A percentile compares a stretch with the other conserved stretches of the same genome.
Evolutionary conservation across 2,888 invertebrate genomes (phyloP).

Genomic region (Rotaria sp.): DNA sequence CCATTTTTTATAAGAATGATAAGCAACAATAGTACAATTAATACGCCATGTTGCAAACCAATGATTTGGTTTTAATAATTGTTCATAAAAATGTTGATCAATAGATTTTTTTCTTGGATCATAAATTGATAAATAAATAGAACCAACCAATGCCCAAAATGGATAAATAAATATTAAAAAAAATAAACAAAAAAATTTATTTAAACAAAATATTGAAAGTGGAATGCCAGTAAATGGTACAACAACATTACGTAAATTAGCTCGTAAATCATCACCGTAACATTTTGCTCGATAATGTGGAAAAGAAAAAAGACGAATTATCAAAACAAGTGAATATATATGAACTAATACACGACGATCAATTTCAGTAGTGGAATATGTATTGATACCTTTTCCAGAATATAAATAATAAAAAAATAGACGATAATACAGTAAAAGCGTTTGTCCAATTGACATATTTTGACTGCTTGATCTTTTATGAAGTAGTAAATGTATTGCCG

Average conservation of each 20-base stretch:
- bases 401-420: constrained; percentile 19
- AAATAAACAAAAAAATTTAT: not conserved
- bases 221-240: not conserved
- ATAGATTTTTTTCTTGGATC: not conserved
- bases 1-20: constrained; percentile 21
- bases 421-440: not conserved
- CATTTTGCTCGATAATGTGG: constrained; percentile 22
- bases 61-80: constrained; percentile 14
- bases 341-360: not conserved
- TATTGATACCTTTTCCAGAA: not conserved
- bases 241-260: constrained; percentile 11
- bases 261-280: constrained; percentile 11
- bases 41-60: constrained; percentile 25
- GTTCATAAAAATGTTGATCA: not conserved
- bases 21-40: not conserved
- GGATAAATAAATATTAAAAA: constrained; percentile 30
- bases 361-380: not conserved
- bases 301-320: not conserved
- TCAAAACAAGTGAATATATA: constrained; percentile 16
- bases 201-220: not conserved
- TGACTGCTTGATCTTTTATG: not conserved
- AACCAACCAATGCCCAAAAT: not conserved
- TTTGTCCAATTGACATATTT: not conserved
- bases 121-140: not conserved
- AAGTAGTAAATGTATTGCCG: not conserved